These are phyloP conservation scores for Clitarchus hookeri DNA, from an alignment of 2,888 invertebrate species.

Conservation along the genomic window DNA sequence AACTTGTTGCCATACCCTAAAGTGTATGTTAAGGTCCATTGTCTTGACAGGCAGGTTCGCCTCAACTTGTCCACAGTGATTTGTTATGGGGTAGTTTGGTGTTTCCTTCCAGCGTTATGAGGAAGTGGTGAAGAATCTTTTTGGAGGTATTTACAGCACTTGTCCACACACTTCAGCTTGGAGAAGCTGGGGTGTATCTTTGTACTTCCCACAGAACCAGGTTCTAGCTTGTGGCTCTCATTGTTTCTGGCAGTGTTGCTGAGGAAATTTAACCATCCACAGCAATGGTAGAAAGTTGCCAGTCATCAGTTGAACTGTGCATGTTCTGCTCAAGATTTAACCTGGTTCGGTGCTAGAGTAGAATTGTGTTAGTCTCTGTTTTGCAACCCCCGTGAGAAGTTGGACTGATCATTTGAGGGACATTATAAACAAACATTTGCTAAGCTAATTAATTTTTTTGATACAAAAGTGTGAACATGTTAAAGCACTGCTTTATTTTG, in stretches of 20 bases:
- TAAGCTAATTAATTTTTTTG: too few relatives aligned
- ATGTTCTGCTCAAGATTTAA: not conserved
- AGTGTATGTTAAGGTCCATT: not conserved
- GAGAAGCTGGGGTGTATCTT: not conserved
- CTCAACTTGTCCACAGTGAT: conserved; percentile 2
- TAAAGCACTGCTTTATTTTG: too few relatives aligned
- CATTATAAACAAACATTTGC: not conserved
- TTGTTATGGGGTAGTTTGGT: conserved; percentile 2
- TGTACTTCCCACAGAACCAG: not conserved
- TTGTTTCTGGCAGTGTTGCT: not conserved
- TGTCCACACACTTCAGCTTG: conserved; percentile 14
- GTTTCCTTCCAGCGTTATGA: conserved; percentile 14
- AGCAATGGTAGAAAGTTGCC: not conserved
- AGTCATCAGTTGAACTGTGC: not conserved
- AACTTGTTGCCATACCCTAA: not conserved
- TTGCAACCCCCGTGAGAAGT: not conserved
- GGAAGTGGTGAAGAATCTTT: conserved; percentile 1
- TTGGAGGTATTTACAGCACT: conserved; percentile 9
- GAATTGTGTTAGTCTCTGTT: not conserved
- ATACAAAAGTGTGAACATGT: too few relatives aligned
- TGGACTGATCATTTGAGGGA: not conserved
- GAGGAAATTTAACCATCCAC: not conserved
- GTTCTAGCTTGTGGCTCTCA: not conserved
- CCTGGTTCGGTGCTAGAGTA: not conserved
- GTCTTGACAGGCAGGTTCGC: conserved; percentile 2